Evolutionary conservation across 2,888 invertebrate species (phyloP), one percentile per base, ranked within the genome.

Genomic region (Antheraea yamamai): DNA sequence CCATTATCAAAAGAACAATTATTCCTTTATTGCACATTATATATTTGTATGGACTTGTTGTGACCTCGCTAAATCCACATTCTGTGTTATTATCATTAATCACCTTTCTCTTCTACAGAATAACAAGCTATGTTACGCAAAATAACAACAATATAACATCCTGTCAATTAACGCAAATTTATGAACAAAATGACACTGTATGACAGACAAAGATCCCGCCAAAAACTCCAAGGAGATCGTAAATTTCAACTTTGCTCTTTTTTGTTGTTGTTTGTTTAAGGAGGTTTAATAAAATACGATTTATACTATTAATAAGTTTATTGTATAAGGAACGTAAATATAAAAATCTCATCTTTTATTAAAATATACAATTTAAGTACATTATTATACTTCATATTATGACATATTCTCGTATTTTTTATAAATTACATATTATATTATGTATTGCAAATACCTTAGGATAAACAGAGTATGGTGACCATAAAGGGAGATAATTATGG

Each of bases 251-350:
- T 55, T 12, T 20, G 30, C 3, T 30, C 3, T 30, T 55, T 55
- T 55, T 55, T 55, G 14, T 8, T 51, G 52, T 18, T 1, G 55
- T 55, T 23, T 61, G n/a, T n/a, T 39, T 12, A 66, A 66, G 64
- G 64, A 66, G 16, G 3, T 66, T 30, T 66, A 26, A 66, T 66
- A 39, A 70, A 70, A 39, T 14, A n/a, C 35, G 20, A 10, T n/a
- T 39, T 39, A 70, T 39, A 70, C 7, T 70, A 70, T 14, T 26
- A 39, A 75, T 74, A 75, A 72, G 74, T 76, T 75, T 77, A 75
- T 75, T 75, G 26, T 72, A 52, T 70, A 70, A 70, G 47, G 23
- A 74, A 73, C 71, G 64, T 77, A 74, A 70, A 70, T 73, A 73
- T 52, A 70, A 70, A 70, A 70, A 61, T 70, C 64, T 66, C 64